These are phyloP conservation scores for Oxystoma pomonae DNA, from an alignment of 2,888 invertebrate genomes.

Conservation along the genomic window DNA sequence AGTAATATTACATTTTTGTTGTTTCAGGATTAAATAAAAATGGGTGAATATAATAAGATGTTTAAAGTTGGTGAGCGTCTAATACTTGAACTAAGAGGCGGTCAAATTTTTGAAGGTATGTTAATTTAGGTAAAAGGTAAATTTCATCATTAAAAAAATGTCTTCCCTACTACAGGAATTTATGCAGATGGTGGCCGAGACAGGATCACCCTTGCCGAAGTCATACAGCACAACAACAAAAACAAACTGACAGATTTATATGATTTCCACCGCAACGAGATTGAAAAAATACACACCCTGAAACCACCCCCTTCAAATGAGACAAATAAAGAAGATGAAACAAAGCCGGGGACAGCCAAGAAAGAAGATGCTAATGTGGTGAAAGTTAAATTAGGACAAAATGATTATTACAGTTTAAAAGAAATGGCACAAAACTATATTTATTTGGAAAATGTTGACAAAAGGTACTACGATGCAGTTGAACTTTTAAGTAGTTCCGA, in stretches of 20 bases:
- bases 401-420: conserved; percentile 29
- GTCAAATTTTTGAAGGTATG: conserved; percentile 28
- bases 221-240: conserved; percentile 27
- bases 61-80: conserved; percentile 25
- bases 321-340: conserved; percentile 9
- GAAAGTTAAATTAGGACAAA: conserved; percentile 24
- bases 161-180: conserved; percentile 9
- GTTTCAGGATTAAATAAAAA: too few species aligned
- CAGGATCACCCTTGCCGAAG: conserved; percentile 24
- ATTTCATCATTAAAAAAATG: background rate
- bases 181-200: conserved; percentile 26
- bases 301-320: background rate
- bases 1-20: too few species aligned
- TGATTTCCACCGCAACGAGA: conserved; percentile 29
- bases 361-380: conserved; percentile 6
- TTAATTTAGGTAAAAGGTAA: background rate
- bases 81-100: conserved; percentile 24
- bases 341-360: background rate
- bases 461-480: conserved; percentile 28
- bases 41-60: conserved; percentile 17
- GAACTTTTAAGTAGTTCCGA: conserved; percentile 24
- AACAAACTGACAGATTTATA: conserved; percentile 25
- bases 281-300: conserved; percentile 20
- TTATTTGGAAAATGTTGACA: conserved; percentile 28
- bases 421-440: conserved; percentile 23